Conservation (phyloP, 2,888 invertebrate genomes). For the Aleiodes alternator region DNA sequence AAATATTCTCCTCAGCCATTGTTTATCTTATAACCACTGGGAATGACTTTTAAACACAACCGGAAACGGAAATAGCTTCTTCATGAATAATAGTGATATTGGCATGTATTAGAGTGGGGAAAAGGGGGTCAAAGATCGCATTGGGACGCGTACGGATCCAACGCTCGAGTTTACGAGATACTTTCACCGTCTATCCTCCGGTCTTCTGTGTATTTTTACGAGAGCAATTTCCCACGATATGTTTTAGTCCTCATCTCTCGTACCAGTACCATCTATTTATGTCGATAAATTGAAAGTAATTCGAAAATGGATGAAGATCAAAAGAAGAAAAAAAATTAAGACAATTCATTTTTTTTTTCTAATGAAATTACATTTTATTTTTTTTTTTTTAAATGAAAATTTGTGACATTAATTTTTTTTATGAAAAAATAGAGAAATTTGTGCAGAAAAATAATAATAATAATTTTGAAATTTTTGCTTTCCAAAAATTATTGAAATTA, state of each 20-base stretch:
- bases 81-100: conserved; percentile 6
- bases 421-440: no score
- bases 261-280: conserved; percentile 29
- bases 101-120: conserved; percentile 13
- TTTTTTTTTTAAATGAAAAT: no score
- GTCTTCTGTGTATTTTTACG: conserved; percentile 43
- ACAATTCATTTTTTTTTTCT: no score
- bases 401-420: no score
- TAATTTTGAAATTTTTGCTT: no score
- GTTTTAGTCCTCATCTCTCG: conserved; percentile 24
- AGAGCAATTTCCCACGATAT: conserved; percentile 28
- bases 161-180: conserved; percentile 52
- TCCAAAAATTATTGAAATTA: no score
- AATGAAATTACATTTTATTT: background rate
- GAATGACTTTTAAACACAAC: background rate
- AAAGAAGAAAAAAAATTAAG: background rate
- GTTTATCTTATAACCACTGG: background rate
- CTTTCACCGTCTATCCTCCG: conserved; percentile 57
- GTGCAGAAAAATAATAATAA: no score
- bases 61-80: conserved; percentile 30
- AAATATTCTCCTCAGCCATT: no score
- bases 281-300: conserved; percentile 18
- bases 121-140: conserved; percentile 53
- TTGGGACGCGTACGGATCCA: conserved; percentile 46
- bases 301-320: background rate